Base-by-base conservation (phyloP, 2,113 vertebrate species). In the Lophius piscatorius region DNA sequence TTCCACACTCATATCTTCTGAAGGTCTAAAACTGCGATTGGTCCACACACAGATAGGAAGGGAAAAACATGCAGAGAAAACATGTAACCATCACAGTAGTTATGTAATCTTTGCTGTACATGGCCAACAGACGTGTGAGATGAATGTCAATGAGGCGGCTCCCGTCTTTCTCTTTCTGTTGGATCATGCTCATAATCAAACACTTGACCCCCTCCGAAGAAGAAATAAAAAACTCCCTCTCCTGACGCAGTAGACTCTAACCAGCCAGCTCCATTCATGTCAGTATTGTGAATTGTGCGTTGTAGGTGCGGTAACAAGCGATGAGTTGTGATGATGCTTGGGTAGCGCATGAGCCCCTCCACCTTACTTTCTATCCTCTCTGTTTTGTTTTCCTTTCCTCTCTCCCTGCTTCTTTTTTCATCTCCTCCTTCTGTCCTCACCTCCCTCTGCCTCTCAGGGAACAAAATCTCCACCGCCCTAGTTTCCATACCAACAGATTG, bases 401-500 rank as follows among this genome's bases (percentile, higher is more conserved):
- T 48, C 34, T 16, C 44, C 23, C 4, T 6, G 6, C 54, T n/a
- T 58, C 33, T 49, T 33, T 29, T n/a, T 7, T 11, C 18, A 5
- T n/a, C 13, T 41, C 39, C 6, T 59, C 40, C 21, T 46, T 36
- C 63, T 49, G 38, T 71, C 68, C 59, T 83, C 63, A 68, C 80
- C 75, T 81, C 71, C 63, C 68, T 78, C 57, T 63, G 35, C 76
- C 71, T 82, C 76, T 55, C 54, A 26, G 4, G 72, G 58, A 76
- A 78, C 60, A 69, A 72, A 74, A 70, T 73, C 77, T 61, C 72
- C 71, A 26, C 74, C 64, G 18, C 69, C 69, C 69, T 9, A 9
- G 91, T 93, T 92, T 90, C 92, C 88, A 92, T 92, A 89, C 89
- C 86, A 88, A 91, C 89, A 76, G 54, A 89, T 91, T 88, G 80